Evolutionary conservation across 2,113 vertebrate genomes (phyloP).

Genomic region (Anhinga rufa): DNA sequence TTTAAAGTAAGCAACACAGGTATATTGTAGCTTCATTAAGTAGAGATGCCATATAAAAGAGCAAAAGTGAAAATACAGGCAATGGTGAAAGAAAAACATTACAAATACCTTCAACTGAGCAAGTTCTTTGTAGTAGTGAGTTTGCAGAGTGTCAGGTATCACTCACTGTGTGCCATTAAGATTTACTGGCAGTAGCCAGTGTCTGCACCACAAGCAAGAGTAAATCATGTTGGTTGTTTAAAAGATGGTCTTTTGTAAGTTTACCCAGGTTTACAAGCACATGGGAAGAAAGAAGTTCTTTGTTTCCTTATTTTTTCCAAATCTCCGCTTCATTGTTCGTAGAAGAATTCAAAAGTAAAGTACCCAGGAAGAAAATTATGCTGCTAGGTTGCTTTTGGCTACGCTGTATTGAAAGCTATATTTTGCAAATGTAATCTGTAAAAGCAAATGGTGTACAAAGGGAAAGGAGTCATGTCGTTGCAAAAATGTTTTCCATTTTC

Average conservation of each 20-base stretch:
- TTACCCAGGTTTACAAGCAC: neutral
- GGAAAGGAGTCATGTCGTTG: neutral
- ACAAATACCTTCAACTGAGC: neutral
- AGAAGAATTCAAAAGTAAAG: constrained; percentile 21
- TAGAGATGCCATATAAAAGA: neutral
- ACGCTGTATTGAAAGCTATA: neutral
- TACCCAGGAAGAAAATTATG: neutral
- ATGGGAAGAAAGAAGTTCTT: neutral
- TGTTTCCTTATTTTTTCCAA: neutral
- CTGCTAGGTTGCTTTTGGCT: constrained; percentile 34
- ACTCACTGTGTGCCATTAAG: neutral
- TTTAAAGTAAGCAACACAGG: neutral
- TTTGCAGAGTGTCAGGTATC: neutral
- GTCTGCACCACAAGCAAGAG: neutral
- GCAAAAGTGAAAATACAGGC: neutral
- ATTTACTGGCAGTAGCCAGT: neutral
- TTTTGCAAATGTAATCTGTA: neutral
- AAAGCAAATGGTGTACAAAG: neutral
- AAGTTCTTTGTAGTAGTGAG: neutral
- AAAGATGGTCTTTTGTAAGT: neutral
- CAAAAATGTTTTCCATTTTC: neutral
- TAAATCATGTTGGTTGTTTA: neutral
- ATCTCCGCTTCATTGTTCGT: neutral
- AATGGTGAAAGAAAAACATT: neutral
- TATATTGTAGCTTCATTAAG: neutral